Percentiles rank a stretch among this genome's conserved stretches.
These are phyloP conservation scores for Danio aesculapii DNA, from an alignment of 2,797 vertebrate genomes.

Conservation along the genomic window DNA sequence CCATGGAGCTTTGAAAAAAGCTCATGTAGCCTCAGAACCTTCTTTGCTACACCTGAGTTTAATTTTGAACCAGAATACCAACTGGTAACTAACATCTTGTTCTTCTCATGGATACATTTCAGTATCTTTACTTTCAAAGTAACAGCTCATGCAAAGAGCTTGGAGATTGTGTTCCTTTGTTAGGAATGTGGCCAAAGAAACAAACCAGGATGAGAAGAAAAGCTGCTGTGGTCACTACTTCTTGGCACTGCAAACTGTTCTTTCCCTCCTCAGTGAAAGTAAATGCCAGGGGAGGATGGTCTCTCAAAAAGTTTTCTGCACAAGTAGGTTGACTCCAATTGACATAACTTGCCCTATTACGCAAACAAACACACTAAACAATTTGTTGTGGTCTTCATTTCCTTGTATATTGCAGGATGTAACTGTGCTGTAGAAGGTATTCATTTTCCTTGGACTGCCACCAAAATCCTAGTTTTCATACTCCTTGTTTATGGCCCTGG, in stretches of 20 bases:
- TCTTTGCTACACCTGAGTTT: conserved; percentile 79
- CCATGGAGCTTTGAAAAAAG: conserved; percentile 49
- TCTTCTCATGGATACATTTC: background rate
- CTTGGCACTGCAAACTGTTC: background rate
- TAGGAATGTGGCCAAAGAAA: conserved; percentile 12
- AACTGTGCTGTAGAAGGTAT: background rate
- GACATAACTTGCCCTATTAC: background rate
- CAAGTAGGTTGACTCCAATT: background rate
- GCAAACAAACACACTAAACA: background rate
- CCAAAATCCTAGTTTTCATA: conserved; percentile 66
- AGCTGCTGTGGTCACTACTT: conserved; percentile 41
- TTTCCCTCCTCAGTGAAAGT: background rate
- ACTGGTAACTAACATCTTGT: conserved; percentile 16
- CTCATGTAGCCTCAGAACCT: conserved; percentile 65
- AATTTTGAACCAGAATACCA: conserved; percentile 64
- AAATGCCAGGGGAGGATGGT: background rate
- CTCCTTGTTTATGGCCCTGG: conserved; percentile 72
- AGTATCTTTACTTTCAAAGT: conserved; percentile 5
- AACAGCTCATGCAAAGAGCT: conserved; percentile 14
- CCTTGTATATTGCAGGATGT: background rate
- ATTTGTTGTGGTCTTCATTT: conserved; percentile 1
- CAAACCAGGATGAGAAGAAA: conserved; percentile 19
- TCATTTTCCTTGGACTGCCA: background rate
- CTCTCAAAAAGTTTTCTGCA: background rate
- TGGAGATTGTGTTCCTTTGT: conserved; percentile 23